Evolutionary conservation across 2,113 vertebrate species (phyloP), one percentile per base, ranked within the genome.

Genomic region (Coreoperca whiteheadi): DNA sequence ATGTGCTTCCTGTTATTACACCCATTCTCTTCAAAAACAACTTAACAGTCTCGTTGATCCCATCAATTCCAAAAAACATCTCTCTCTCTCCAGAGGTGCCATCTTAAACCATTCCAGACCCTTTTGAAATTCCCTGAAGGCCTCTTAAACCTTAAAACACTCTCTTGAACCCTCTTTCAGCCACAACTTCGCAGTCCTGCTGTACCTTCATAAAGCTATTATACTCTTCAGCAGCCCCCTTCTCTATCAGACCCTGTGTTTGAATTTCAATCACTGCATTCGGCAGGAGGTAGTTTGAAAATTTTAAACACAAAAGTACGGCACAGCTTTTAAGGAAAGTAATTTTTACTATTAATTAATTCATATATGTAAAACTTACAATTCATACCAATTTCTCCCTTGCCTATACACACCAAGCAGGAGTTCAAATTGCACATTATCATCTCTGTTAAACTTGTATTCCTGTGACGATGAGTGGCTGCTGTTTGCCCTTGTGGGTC

Each of bases 161-260:
- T 74, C 72, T 81, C 68, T 84, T 68, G 79, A 87, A 88, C 74
- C 48, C 81, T 51, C 74, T 83, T 77, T 51, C 63, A 67, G n/a
- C 25, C 0, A 43, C 25, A 81, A 51, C 72, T 69, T 65, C 18
- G 15, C 63, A 75, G 68, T 75, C 48, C 76, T 21, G 39, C 65
- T 37, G 67, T 43, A 73, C 74, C 67, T 69, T 61, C 39, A 56
- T 64, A 59, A 86, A 82, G 80, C 79, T 75, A 61, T 77, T 18
- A 18, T 4, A 0, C 50, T 81, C 81, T n/a, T 78, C 71, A 30
- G 75, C 21, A 15, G 32, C 21, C 20, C 8, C 25, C 28, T 56
- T 78, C 53, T 57, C 68, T 48, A 28, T 67, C 53, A 59, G 67
- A 54, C 46, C 53, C 43, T 8, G 20, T 48, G 51, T 77, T 77